Evolutionary conservation across 2,888 invertebrate genomes (phyloP), one percentile per base, ranked within the genome.

Genomic region (Rhogogaster chlorosoma): DNA sequence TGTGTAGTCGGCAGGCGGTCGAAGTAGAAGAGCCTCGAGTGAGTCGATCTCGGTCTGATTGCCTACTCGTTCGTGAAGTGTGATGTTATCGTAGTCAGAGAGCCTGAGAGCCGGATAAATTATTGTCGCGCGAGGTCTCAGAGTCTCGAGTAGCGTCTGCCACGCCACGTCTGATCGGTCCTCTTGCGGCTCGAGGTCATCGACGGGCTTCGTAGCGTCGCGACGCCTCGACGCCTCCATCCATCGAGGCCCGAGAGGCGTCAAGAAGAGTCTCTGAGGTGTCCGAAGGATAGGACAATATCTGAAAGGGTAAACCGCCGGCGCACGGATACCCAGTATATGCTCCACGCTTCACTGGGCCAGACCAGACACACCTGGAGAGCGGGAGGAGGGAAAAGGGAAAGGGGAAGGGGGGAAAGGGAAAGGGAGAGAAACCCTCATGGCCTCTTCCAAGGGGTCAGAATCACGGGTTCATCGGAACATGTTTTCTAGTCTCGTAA

Each of bases 281-380:
- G 80, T 61, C 12, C 29, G 18, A 32, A 29, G 49, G 18, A 77
- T 53, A 49, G 77, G 57, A 80, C 80, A 45, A 70, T 64, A 83
- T n/a, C 45, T 32, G 32, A 45, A 67, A 64, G 83, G 67, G 45
- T 67, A 29, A 64, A 70, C 83, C 70, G 26, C 29, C 70, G 64
- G 38, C n/a, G 77, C 45, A 42, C 42, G 45, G 70, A 67, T 42
- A 42, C 64, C 32, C 83, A 29, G 83, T 88, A 89, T 92, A 89
- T 92, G 92, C 92, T 91, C 91, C 88, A 89, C 92, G 92, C 92
- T 91, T 91, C 92, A 91, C 87, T 92, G 91, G 89, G 88, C 91
- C 91, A 92, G 89, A 92, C 91, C 90, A 91, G 92, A 92, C 92
- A 90, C 90, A 90, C 90, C 90, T 89, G 89, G 89, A 89, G 87